These are phyloP conservation scores for Sphyrna mokarran DNA, from an alignment of 2,113 vertebrate species.

Conservation along the genomic window DNA sequence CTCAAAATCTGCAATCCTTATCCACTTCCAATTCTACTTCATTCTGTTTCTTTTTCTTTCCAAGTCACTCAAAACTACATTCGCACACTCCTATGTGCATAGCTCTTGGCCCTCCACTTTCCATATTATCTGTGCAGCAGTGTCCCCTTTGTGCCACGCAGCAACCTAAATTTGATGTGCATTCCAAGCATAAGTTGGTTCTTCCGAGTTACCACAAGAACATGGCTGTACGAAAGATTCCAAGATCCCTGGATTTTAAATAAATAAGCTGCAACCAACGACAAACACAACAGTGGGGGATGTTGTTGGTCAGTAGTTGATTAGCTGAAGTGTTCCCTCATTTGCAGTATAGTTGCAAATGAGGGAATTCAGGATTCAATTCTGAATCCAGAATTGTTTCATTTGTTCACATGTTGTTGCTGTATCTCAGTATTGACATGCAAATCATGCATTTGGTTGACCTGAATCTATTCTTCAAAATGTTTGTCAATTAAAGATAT, in stretches of 20 bases:
- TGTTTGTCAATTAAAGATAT: background rate
- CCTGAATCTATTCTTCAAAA: background rate
- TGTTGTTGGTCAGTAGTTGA: background rate
- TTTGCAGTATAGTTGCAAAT: no score
- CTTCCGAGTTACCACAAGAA: no score
- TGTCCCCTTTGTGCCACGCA: no score
- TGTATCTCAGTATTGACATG: background rate
- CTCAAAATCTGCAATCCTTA: background rate
- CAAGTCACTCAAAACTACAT: background rate
- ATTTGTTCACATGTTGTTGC: background rate
- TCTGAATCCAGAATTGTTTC: background rate
- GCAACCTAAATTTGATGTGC: no score
- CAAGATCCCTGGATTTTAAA: no score
- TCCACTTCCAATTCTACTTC: background rate
- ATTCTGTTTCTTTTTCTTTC: background rate
- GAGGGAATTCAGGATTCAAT: no score
- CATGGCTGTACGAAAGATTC: no score
- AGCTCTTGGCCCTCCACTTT: background rate
- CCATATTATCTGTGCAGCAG: background rate
- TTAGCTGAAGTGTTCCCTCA: background rate
- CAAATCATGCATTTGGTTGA: no score
- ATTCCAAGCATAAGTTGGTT: no score
- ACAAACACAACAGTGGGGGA: no score
- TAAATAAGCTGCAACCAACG: no score
- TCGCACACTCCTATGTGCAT: background rate